Evolutionary conservation across 1,140 invertebrate genomes (phyloP).

Genomic region (Drosophila elegans): DNA sequence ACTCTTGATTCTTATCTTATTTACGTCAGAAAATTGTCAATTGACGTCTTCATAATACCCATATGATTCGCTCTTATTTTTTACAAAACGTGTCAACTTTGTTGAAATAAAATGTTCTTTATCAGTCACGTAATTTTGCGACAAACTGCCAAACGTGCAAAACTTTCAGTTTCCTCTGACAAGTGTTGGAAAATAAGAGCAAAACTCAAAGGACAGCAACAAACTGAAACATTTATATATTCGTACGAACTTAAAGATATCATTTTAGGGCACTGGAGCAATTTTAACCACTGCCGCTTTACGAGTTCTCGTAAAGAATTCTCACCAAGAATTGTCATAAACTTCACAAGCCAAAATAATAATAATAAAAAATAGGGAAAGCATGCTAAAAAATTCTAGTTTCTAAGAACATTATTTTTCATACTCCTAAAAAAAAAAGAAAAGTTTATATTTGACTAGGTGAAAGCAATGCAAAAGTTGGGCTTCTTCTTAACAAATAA

Average conservation of each 20-base stretch:
- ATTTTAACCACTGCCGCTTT: slow-evolving; percentile 36
- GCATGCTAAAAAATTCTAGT: background rate
- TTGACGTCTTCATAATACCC: background rate
- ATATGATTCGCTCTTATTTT: slow-evolving; percentile 3
- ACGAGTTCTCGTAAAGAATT: slow-evolving; percentile 49
- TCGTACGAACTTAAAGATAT: slow-evolving; percentile 40
- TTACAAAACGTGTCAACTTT: slow-evolving; percentile 17
- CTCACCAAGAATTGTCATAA: slow-evolving; percentile 45
- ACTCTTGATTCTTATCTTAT: background rate
- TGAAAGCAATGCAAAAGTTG: too few relatives aligned
- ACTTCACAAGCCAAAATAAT: slow-evolving; percentile 24
- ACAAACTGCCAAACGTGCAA: slow-evolving; percentile 68
- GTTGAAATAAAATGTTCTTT: slow-evolving; percentile 20
- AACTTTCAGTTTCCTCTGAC: slow-evolving; percentile 37
- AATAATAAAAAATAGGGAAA: slow-evolving; percentile 6
- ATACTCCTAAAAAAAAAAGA: background rate
- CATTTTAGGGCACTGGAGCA: slow-evolving; percentile 12
- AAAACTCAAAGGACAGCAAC: background rate
- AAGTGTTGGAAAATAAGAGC: background rate
- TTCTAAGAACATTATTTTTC: background rate
- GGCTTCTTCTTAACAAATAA: too few relatives aligned
- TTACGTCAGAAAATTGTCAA: background rate
- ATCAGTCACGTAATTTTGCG: slow-evolving; percentile 67
- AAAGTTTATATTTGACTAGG: background rate
- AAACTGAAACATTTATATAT: slow-evolving; percentile 15